These are phyloP conservation scores for Sebastes kiyomatsui DNA, from an alignment of 2,797 vertebrate species.

Conservation along the genomic window DNA sequence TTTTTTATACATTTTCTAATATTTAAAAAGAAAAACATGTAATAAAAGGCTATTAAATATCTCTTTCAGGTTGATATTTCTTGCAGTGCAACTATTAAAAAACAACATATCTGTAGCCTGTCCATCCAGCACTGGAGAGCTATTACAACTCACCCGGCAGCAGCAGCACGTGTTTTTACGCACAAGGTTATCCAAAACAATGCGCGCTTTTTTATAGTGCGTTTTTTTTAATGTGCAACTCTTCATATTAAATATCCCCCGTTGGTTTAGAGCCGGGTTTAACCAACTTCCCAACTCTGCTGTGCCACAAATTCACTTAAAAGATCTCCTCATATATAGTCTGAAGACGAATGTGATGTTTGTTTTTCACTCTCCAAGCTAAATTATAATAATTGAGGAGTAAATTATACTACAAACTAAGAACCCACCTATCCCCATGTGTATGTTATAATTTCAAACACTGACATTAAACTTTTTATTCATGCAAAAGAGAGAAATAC, in stretches of 20 bases:
- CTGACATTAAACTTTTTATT: slow-evolving; percentile 18
- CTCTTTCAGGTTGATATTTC: neutral
- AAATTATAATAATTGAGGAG: slow-evolving; percentile 8
- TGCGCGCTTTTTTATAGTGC: neutral
- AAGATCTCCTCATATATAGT: neutral
- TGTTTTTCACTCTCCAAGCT: neutral
- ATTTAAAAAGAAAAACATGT: neutral
- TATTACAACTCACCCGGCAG: slow-evolving; percentile 49
- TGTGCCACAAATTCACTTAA: neutral
- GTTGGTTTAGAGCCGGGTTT: neutral
- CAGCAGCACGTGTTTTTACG: slow-evolving; percentile 76
- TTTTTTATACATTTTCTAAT: neutral
- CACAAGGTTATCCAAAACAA: slow-evolving; percentile 38
- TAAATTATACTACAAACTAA: slow-evolving; percentile 12
- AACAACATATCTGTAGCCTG: neutral
- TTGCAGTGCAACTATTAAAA: slow-evolving; percentile 12
- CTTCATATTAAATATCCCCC: neutral
- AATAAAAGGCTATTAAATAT: neutral
- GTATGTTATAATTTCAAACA: slow-evolving; percentile 4
- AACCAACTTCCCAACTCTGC: neutral
- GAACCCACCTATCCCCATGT: neutral
- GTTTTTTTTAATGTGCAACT: neutral
- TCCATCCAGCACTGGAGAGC: slow-evolving; percentile 9
- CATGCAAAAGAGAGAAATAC: slow-evolving; percentile 1
- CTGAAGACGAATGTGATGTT: neutral